phyloP scores from a whole-genome alignment of 1,140 invertebrate genomes.

The Trissolcus basalis region DNA sequence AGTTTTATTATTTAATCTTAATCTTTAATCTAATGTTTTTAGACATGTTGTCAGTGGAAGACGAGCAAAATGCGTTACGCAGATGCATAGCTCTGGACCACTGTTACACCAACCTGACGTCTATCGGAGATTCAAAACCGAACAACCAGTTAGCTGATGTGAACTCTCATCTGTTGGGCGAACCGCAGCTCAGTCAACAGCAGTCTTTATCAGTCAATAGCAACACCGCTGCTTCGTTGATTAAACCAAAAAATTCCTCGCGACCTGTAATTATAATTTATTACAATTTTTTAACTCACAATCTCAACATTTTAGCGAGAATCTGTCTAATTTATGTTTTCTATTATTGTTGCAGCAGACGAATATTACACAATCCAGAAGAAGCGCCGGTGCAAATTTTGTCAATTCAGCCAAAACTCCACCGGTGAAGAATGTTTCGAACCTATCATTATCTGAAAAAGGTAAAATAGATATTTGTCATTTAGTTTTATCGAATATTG shows the following conservation, averaged over 20 bases:
- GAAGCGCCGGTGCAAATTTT: constrained; percentile 22
- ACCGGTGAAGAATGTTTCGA: constrained; percentile 22
- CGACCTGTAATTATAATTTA: constrained; percentile 36
- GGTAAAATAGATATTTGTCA: constrained; percentile 23
- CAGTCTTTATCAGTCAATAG: constrained; percentile 22
- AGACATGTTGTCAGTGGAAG: constrained; percentile 75
- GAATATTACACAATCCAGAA: constrained; percentile 30
- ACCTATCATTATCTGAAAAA: constrained; percentile 30
- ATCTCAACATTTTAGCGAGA: no score
- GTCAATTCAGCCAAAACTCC: constrained; percentile 24
- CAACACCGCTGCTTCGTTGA: constrained; percentile 38
- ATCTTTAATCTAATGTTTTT: constrained; percentile 47
- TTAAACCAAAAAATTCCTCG: constrained; percentile 51
- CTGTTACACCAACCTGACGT: constrained; percentile 73
- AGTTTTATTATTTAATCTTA: constrained; percentile 26
- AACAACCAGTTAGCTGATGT: constrained; percentile 67
- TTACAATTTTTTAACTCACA: background rate
- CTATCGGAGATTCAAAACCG: constrained; percentile 68
- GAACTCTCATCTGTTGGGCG: constrained; percentile 63
- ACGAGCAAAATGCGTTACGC: constrained; percentile 70
- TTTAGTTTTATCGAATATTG: no score
- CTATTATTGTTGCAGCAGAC: constrained; percentile 19
- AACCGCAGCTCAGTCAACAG: constrained; percentile 51
- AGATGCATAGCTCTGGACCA: constrained; percentile 74
- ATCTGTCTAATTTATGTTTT: background rate